Evolutionary conservation across 35 echinoderm and acorn worm species (phyloP).

Genomic region (Anneissia japonica): DNA sequence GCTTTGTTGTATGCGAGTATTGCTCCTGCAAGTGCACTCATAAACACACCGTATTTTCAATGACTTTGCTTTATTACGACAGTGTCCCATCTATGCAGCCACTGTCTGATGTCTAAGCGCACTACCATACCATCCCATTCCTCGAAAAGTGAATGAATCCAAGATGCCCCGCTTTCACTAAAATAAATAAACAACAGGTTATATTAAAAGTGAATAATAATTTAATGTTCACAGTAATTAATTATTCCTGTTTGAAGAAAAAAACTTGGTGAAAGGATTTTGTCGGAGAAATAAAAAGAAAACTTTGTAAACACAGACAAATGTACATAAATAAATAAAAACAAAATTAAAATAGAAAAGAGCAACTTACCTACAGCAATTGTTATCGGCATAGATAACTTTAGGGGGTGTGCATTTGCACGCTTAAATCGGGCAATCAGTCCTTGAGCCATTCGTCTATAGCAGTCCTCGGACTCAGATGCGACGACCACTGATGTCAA

Average conservation of each 20-base stretch:
- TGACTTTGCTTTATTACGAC: conserved; percentile 45
- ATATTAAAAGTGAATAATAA: no score
- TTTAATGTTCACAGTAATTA: no score
- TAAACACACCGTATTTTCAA: conserved; percentile 34
- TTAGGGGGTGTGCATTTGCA: conserved; percentile 34
- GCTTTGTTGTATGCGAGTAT: conserved; percentile 37
- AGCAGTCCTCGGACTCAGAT: conserved; percentile 37
- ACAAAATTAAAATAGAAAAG: background rate
- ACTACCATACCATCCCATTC: conserved; percentile 63
- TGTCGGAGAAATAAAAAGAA: no score
- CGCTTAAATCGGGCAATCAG: conserved; percentile 32
- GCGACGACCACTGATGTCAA: conserved; percentile 43
- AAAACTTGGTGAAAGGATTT: no score
- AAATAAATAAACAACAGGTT: background rate
- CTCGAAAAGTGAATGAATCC: conserved; percentile 33
- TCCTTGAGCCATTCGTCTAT: conserved; percentile 20
- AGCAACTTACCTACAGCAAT: conserved; percentile 44
- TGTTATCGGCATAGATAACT: conserved; percentile 45
- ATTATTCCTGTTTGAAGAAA: no score
- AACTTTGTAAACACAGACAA: no score
- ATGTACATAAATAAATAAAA: no score
- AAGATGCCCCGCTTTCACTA: conserved; percentile 50
- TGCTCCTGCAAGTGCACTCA: conserved; percentile 47
- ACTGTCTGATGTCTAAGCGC: conserved; percentile 40
- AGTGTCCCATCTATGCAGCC: conserved; percentile 56